Conservation (phyloP, 2,888 invertebrate genomes). For the Ophioninae sp. region DNA sequence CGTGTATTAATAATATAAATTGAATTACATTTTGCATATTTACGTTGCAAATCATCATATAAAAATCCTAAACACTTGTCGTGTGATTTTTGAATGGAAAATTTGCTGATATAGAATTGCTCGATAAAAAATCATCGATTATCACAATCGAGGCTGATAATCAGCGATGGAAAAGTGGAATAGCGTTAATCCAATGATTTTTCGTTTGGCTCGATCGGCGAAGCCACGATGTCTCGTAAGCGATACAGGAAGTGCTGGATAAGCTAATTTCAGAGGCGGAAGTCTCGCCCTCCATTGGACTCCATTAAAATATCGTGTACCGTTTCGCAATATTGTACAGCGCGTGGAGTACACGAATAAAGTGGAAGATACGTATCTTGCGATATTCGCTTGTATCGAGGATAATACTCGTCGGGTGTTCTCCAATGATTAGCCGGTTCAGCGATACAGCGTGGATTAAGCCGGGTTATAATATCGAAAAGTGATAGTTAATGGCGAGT, state of each 20-base stretch:
- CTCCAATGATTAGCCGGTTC: constrained; percentile 48
- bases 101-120: no score
- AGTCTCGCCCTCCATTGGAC: constrained; percentile 33
- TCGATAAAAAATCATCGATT: no score
- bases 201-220: neutral
- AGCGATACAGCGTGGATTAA: constrained; percentile 40
- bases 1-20: no score
- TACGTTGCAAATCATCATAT: neutral
- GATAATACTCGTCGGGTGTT: constrained; percentile 46
- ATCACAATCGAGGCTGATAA: neutral
- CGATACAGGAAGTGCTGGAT: constrained; percentile 15
- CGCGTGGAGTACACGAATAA: neutral
- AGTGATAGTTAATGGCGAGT: constrained; percentile 62
- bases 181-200: constrained; percentile 15
- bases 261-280: constrained; percentile 35
- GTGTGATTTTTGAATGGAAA: no score
- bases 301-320: constrained; percentile 45
- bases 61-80: no score
- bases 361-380: constrained; percentile 14
- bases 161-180: neutral
- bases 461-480: constrained; percentile 53
- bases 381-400: constrained; percentile 28
- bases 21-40: neutral
- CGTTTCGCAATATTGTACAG: constrained; percentile 15
- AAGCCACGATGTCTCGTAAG: constrained; percentile 17